Evolutionary conservation across 2,113 vertebrate genomes (phyloP).

Genomic region (Thamnophis sirtalis): DNA sequence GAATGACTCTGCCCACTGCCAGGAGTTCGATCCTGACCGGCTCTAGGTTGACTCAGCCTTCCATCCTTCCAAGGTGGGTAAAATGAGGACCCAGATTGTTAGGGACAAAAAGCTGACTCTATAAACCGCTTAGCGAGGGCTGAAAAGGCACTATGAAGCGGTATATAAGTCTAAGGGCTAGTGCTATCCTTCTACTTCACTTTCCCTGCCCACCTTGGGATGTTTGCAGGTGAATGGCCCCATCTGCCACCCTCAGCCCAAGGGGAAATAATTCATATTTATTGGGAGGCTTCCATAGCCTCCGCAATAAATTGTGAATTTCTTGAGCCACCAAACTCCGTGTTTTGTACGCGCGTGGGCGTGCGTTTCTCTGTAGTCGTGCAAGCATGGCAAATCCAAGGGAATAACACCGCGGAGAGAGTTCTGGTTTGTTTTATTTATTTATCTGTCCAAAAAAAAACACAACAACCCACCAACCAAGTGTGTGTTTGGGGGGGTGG

Average conservation of each 20-base stretch:
- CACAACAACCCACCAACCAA: no score
- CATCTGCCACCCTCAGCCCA: not conserved
- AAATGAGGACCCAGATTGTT: no score
- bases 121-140: no score
- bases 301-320: not conserved
- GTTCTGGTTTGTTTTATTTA: constrained; percentile 43
- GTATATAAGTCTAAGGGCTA: no score
- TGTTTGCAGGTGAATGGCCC: not conserved
- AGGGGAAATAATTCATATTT: constrained; percentile 1
- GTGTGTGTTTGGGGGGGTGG: not conserved
- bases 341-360: not conserved
- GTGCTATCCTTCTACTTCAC: not conserved
- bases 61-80: no score
- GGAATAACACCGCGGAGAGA: not conserved
- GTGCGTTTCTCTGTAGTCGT: not conserved
- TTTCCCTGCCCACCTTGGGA: not conserved
- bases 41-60: no score
- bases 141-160: no score
- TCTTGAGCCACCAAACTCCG: not conserved
- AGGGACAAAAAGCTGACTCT: no score
- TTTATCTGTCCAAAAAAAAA: not conserved
- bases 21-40: no score
- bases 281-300: not conserved
- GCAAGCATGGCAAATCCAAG: constrained; percentile 40
- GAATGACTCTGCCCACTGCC: no score